Evolutionary conservation across 2,888 invertebrate genomes (phyloP), one percentile per base, ranked within the genome.

Genomic region (Cryptops parisi): DNA sequence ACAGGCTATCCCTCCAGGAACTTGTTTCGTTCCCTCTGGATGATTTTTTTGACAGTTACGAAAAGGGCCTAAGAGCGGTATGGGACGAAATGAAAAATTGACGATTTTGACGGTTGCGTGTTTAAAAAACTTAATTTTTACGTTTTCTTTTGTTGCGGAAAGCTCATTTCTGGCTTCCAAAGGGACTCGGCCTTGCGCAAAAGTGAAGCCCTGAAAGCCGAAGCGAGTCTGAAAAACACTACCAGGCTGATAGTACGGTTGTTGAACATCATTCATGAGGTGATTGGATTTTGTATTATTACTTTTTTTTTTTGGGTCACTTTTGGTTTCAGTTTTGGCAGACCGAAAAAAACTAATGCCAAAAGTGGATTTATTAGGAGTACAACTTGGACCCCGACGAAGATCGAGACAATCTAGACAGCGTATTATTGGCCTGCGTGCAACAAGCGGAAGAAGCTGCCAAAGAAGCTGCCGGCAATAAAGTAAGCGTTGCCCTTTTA

Each of bases 41-140:
- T 17, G 51, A 52, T 33, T 52, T 52, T n/a, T 52, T 52, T 44
- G 44, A 45, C 2, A 19, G 21, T n/a, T 52, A 52, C 22, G 52
- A 52, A 33, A 25, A 52, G 15, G 52, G 52, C 26, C 23, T 52
- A 23, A 12, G 52, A 45, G 27, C 26, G 26, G 52, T 52, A 25
- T n/a, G 17, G 43, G 6, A 17, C 6, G 5, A 41, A 6, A 12
- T n/a, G n/a, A n/a, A n/a, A 5, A 44, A 21, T 22, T 44, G 26
- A 26, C 15, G 33, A 33, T 15, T 33, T 33, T 33, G 33, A 15
- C 15, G 33, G 15, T n/a, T n/a, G n/a, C n/a, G n/a, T 9, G 33
- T 9, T 33, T 33, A 33, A 33, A 25, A 2, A 2, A 19, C 21
- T 15, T 15, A 19, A 3, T 1, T 38, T 48, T 6, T n/a, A 21